Base-by-base conservation (phyloP, 2,113 vertebrate species). In the Capreolus pygargus region DNA sequence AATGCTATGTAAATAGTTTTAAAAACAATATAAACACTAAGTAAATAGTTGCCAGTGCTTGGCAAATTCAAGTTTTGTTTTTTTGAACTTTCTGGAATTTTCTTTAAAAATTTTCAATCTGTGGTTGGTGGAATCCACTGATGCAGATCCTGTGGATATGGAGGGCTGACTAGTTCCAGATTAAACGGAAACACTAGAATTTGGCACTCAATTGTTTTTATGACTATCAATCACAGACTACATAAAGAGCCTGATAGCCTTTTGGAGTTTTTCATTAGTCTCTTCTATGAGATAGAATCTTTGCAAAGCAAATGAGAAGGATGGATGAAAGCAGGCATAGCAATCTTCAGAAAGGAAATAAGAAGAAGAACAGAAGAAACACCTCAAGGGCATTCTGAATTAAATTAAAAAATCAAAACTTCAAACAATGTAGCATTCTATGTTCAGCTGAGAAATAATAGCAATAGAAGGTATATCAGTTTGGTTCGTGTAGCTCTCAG, bases 271-370 rank as follows among this genome's bases (percentile, higher is more conserved):
- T 89, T 90, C 79, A 61, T 94, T 97, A 92, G 6, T 58, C 33
- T 95, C 94, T 97, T 96, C 74, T 84, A n/a, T 27, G 43, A 79
- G 54, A 93, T 70, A 96, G 78, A 93, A 78, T 96, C 78, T 96
- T 94, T 33, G 79, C 47, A 97, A 95, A 91, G 70, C 88, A 89
- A 95, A 96, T 94, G 43, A 79, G 76, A 92, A 94, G n/a, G 36
- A 70, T 88, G 67, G 36, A 91, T 97, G 60, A 86, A 97, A 96
- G 67, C 79, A 90, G 33, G 36, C 36, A 50, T 43, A 81, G 47
- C n/a, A 67, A 84, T 94, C 47, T 96, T 96, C 95, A 95, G 55
- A 95, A 78, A 96, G 30, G 23, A 94, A 89, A 93, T 91, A 96
- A 94, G 43, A 87, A 94, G 45, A 86, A 89, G 86, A 95, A 76